Evolutionary conservation across 2,113 vertebrate species (phyloP).

Genomic region (Psittacus erithacus): DNA sequence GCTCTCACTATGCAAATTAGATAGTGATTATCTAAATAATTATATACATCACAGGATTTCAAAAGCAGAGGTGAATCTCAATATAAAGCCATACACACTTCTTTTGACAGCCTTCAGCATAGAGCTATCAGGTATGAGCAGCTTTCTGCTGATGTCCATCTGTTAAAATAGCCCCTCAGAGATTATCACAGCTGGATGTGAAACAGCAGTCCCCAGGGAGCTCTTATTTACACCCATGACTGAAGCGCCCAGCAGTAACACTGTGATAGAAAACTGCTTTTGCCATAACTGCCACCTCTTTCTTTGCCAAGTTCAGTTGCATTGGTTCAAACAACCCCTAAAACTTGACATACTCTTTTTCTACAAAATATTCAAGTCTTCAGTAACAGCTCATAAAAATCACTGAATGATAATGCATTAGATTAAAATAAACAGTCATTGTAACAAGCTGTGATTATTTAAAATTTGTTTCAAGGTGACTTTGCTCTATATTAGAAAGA

Average conservation of each 20-base stretch:
- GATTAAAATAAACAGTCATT: not conserved
- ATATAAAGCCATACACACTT: not conserved
- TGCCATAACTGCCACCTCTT: not conserved
- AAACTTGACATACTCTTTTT: not conserved
- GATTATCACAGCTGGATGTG: conserved; percentile 24
- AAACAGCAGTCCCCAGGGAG: conserved; percentile 7
- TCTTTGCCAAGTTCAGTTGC: not conserved
- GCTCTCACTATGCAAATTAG: not conserved
- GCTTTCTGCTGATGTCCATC: not conserved
- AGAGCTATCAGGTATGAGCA: not conserved
- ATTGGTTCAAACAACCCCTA: not conserved
- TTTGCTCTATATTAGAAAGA: not conserved
- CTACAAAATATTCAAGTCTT: not conserved
- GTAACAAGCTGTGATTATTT: conserved; percentile 20
- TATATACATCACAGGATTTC: not conserved
- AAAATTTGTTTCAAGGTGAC: conserved; percentile 51
- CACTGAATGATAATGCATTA: conserved; percentile 25
- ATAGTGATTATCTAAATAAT: not conserved
- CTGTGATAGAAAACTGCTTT: not conserved
- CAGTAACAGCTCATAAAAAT: not conserved
- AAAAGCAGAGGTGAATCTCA: not conserved
- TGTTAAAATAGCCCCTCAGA: not conserved
- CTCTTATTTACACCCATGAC: conserved; percentile 23
- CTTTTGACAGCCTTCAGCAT: conserved; percentile 1
- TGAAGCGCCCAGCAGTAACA: conserved; percentile 13